A percentile compares a stretch with the other conserved stretches of the same genome.
Conservation (phyloP, 2,797 vertebrate species). For the Hydrolagus colliei region DNA sequence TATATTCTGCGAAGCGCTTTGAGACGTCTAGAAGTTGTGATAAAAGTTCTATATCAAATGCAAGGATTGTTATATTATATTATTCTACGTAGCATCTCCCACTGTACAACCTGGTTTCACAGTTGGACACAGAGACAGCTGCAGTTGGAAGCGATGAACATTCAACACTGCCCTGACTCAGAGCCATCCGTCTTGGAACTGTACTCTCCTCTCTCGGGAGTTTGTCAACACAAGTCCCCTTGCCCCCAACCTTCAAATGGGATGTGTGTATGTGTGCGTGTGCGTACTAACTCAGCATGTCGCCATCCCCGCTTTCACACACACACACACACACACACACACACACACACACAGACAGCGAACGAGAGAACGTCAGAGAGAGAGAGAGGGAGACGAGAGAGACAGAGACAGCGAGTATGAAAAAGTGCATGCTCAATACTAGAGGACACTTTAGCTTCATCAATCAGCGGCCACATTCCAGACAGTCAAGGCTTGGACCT, state of each 20-base stretch:
- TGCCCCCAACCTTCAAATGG: too few relatives aligned
- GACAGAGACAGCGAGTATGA: neutral
- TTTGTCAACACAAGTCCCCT: neutral
- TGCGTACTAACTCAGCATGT: neutral
- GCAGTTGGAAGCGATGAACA: neutral
- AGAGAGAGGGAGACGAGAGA: too few relatives aligned
- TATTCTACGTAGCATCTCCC: too few relatives aligned
- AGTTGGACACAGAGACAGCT: too few relatives aligned
- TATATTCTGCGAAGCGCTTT: too few relatives aligned
- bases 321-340: neutral
- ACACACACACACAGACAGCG: neutral
- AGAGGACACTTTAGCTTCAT: neutral
- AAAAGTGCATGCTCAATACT: neutral
- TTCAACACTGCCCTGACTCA: neutral
- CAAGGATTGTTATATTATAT: too few relatives aligned
- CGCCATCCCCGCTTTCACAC: neutral
- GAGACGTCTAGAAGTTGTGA: too few relatives aligned
- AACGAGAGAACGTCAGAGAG: too few relatives aligned
- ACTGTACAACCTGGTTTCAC: too few relatives aligned
- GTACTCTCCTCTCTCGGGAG: neutral
- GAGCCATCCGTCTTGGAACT: neutral
- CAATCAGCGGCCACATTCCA: neutral
- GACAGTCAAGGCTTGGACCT: neutral
- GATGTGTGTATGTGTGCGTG: too few relatives aligned
- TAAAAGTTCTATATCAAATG: too few relatives aligned